Conservation (phyloP, 2,113 vertebrate species). For the Asarcornis scutulata region DNA sequence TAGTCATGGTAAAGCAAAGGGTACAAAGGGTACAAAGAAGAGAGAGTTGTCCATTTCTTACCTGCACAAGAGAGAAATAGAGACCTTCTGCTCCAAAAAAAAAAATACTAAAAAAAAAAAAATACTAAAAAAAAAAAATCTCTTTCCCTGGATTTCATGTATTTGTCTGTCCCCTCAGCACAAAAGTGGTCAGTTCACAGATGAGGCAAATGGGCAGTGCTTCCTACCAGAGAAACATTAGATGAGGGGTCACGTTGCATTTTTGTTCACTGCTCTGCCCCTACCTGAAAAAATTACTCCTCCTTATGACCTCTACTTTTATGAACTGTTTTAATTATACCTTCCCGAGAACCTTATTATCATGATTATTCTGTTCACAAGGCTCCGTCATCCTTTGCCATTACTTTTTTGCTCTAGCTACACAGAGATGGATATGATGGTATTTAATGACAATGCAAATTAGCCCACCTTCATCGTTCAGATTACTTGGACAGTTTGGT, state of each 20-base stretch:
- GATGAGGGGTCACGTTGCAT: rapidly evolving
- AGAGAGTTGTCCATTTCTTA: no score
- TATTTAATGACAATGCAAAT: background rate
- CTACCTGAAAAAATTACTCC: background rate
- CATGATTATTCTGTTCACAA: background rate
- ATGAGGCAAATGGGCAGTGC: background rate
- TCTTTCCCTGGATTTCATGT: background rate
- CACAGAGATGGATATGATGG: background rate
- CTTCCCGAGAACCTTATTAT: background rate
- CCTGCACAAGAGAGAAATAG: no score
- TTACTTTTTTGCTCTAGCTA: background rate
- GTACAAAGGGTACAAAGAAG: no score
- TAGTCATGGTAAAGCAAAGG: no score
- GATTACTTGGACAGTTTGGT: background rate
- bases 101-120: background rate
- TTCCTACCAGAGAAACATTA: background rate
- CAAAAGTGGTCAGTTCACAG: background rate
- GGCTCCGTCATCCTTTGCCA: background rate
- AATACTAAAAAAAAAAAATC: background rate
- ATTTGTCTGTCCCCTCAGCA: background rate
- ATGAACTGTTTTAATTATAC: background rate
- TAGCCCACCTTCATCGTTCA: background rate
- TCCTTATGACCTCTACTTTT: background rate
- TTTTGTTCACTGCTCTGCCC: background rate
- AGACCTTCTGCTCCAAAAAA: no score